These are phyloP conservation scores for Ryuthela nishihirai DNA, from an alignment of 2,888 invertebrate species.

Conservation along the genomic window DNA sequence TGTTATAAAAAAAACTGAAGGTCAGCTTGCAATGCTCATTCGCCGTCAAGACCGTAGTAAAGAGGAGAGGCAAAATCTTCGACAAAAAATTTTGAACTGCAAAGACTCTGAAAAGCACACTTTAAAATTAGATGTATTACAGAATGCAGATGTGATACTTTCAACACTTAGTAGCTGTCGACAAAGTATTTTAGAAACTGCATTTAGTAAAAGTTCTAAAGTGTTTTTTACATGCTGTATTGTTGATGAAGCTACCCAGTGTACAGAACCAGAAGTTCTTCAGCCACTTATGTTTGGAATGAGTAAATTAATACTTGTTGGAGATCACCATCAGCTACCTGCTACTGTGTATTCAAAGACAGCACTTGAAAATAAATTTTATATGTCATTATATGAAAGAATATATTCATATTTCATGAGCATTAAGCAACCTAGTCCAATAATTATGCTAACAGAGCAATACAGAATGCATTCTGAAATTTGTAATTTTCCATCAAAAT, in stretches of 20 bases:
- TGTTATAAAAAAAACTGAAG: no score
- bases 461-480: constrained; percentile 84
- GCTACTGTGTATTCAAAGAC: constrained; percentile 73
- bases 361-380: constrained; percentile 19
- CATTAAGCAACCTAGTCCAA: constrained; percentile 39
- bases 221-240: constrained; percentile 59
- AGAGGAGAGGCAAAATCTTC: no score
- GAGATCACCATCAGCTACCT: constrained; percentile 75
- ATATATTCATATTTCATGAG: constrained; percentile 60
- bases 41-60: no score
- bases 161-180: constrained; percentile 63
- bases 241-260: constrained; percentile 83
- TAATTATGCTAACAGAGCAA: constrained; percentile 56
- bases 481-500: constrained; percentile 70
- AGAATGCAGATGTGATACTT: constrained; percentile 64
- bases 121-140: constrained; percentile 20
- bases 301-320: constrained; percentile 69
- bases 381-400: constrained; percentile 69
- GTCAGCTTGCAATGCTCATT: no score
- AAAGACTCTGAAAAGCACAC: no score
- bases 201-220: constrained; percentile 8
- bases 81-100: neutral
- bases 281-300: constrained; percentile 4
- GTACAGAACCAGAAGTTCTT: constrained; percentile 62
- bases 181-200: constrained; percentile 15